Evolutionary conservation across 53 echinoderm and acorn worm species (phyloP).

Genomic region (Astropecten irregularis): DNA sequence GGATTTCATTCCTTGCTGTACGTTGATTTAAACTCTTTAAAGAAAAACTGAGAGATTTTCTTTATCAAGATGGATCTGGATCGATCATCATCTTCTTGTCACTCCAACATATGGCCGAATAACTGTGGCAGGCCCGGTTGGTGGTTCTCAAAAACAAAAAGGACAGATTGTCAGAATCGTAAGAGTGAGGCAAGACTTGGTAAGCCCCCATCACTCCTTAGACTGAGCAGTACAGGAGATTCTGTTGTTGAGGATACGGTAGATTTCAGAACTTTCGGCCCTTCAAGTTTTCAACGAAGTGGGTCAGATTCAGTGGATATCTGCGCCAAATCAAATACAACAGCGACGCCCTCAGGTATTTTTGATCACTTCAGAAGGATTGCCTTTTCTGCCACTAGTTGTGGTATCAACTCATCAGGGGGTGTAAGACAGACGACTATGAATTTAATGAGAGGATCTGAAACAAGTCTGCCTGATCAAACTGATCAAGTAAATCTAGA

Average conservation of each 20-base stretch:
- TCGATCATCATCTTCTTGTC: too few species aligned
- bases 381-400: background rate
- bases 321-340: background rate
- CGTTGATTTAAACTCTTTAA: too few species aligned
- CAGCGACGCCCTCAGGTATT: slow-evolving; percentile 9
- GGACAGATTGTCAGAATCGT: too few species aligned
- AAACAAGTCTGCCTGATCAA: background rate
- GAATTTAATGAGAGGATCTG: background rate
- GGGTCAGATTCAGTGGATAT: background rate
- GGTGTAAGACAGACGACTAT: background rate
- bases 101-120: too few species aligned
- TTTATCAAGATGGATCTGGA: too few species aligned
- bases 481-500: slow-evolving; percentile 4
- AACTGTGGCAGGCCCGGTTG: too few species aligned
- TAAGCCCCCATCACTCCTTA: slow-evolving; percentile 6
- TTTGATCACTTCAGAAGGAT: slow-evolving; percentile 8
- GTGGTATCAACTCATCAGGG: too few species aligned
- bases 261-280: slow-evolving; percentile 7
- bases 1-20: too few species aligned
- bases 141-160: too few species aligned
- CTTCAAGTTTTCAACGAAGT: slow-evolving; percentile 6
- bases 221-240: slow-evolving; percentile 53
- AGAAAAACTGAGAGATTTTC: too few species aligned
- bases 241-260: slow-evolving; percentile 44
- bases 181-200: too few species aligned